Conservation (phyloP, 2,888 invertebrate genomes). For the Mimumesa dahlbomi region DNA sequence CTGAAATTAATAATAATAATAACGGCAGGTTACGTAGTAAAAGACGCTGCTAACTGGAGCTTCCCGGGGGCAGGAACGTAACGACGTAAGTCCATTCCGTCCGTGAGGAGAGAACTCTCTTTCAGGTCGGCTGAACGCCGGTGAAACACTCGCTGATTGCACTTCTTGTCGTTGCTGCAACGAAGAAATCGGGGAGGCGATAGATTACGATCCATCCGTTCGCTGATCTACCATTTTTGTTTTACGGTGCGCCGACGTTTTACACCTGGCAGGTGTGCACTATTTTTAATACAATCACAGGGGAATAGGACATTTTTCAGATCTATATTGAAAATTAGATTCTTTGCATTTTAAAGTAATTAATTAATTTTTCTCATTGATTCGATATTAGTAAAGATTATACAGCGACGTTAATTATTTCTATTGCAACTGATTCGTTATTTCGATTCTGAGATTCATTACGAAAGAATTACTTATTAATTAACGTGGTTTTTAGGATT, state of each 20-base stretch:
- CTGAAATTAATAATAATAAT: conserved; percentile 74
- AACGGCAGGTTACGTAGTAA: conserved; percentile 69
- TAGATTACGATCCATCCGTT: conserved; percentile 1
- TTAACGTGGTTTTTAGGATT: too few species aligned
- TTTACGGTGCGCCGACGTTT: conserved; percentile 4
- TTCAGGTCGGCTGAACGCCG: conserved; percentile 4
- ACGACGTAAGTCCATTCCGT: conserved; percentile 14
- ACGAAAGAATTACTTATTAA: too few species aligned
- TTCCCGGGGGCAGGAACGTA: conserved; percentile 61
- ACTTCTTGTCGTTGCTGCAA: conserved; percentile 8
- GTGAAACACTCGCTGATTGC: conserved; percentile 25
- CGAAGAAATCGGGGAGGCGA: not conserved
- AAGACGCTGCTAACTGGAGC: conserved; percentile 68
- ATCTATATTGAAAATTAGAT: too few species aligned
- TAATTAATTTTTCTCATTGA: too few species aligned
- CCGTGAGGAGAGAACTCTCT: conserved; percentile 10
- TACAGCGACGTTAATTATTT: too few species aligned
- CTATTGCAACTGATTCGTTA: too few species aligned
- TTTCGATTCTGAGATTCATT: too few species aligned
- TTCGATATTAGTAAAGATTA: too few species aligned
- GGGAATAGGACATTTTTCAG: too few species aligned
- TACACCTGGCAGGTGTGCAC: not conserved
- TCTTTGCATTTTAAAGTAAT: too few species aligned
- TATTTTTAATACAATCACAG: not conserved
- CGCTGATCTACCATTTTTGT: not conserved